Conservation (phyloP, 37 sponge, comb jelly and placozoan genomes). For the Geodia barretti region DNA sequence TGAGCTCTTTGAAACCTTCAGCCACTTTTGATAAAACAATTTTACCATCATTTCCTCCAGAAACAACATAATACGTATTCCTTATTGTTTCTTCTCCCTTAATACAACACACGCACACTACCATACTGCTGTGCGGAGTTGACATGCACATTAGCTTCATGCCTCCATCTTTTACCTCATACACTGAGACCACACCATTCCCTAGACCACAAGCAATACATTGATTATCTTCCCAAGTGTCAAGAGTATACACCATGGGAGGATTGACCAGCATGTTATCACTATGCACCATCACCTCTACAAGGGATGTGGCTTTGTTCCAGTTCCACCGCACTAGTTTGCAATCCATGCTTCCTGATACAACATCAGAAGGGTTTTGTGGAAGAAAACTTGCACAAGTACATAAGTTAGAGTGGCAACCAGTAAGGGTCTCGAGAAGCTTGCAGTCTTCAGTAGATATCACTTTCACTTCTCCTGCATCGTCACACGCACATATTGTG, state of each 20-base stretch:
- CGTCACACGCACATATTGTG: constrained; percentile 63
- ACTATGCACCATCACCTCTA: neutral
- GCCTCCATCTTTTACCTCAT: constrained; percentile 3
- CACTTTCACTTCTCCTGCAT: constrained; percentile 68
- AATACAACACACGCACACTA: neutral
- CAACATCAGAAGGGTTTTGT: constrained; percentile 44
- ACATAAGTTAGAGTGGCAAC: constrained; percentile 66
- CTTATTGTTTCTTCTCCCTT: neutral
- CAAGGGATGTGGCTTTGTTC: constrained; percentile 28
- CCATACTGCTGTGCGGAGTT: neutral
- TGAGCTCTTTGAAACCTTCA: too few species aligned
- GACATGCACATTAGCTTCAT: neutral
- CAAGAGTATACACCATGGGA: constrained; percentile 69
- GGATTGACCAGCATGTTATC: constrained; percentile 50
- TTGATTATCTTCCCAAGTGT: neutral
- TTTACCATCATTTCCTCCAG: constrained; percentile 72
- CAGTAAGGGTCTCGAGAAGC: constrained; percentile 36
- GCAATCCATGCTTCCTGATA: constrained; percentile 68
- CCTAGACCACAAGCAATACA: constrained; percentile 57
- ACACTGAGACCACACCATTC: constrained; percentile 51
- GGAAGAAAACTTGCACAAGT: constrained; percentile 50
- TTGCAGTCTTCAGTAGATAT: constrained; percentile 26
- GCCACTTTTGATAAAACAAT: constrained; percentile 14
- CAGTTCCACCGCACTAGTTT: constrained; percentile 63
- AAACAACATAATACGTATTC: constrained; percentile 25